A percentile compares a stretch with the other conserved stretches of the same genome.
Conservation (phyloP, 2,797 vertebrate genomes). For the Hipposideros larvatus region DNA sequence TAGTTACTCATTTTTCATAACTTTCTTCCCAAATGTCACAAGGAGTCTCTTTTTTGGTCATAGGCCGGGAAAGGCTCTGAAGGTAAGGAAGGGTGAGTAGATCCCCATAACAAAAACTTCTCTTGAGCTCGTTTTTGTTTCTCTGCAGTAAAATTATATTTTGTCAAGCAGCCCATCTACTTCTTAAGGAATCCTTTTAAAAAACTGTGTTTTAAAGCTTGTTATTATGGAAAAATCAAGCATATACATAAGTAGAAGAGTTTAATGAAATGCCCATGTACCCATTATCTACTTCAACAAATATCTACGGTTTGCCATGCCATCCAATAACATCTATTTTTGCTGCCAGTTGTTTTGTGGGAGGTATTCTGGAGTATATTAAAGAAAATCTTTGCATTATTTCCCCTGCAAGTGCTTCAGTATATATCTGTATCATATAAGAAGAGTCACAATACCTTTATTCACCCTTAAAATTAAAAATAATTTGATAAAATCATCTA, state of each 20-base stretch:
- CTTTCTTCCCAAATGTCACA: conserved; percentile 40
- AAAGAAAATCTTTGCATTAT: conserved; percentile 16
- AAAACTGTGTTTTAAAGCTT: conserved; percentile 33
- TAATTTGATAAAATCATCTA: conserved; percentile 37
- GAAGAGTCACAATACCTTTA: conserved; percentile 22
- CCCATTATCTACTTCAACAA: background rate
- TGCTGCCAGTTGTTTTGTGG: background rate
- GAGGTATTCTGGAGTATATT: background rate
- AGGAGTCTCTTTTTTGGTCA: background rate
- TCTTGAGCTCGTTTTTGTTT: conserved; percentile 52
- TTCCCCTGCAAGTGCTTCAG: background rate
- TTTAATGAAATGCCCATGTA: background rate
- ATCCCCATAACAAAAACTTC: background rate
- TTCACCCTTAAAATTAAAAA: background rate
- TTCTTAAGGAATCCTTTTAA: conserved; percentile 7
- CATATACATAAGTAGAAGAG: background rate
- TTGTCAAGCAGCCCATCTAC: conserved; percentile 11
- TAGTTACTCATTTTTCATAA: conserved; percentile 46
- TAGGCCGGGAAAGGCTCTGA: conserved; percentile 5
- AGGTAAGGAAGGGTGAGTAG: background rate
- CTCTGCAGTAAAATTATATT: conserved; percentile 19
- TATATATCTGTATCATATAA: background rate
- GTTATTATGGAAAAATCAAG: background rate
- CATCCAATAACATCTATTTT: background rate
- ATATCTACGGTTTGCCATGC: background rate